phyloP scores from a whole-genome alignment of 1,140 invertebrate species.

The Ridgeia piscesae region DNA sequence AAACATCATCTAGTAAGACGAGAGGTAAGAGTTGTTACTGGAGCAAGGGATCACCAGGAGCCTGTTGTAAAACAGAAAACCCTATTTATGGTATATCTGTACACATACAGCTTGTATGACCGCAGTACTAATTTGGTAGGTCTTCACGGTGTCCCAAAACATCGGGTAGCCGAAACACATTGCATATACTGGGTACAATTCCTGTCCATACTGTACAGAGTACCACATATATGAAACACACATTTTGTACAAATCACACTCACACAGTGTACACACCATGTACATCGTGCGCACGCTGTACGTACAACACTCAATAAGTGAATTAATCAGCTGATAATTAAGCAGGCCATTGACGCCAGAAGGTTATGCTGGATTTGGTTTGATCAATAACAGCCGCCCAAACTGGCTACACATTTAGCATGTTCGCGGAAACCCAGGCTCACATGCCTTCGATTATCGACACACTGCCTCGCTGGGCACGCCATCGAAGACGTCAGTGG shows the following conservation, averaged over 20 bases:
- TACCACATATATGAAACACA: neutral
- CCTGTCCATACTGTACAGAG: too few relatives aligned
- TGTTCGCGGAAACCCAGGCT: neutral
- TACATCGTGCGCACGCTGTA: neutral
- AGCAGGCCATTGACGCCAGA: neutral
- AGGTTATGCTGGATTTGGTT: neutral
- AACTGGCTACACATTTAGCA: neutral
- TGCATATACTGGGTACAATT: too few relatives aligned
- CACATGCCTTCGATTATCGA: neutral
- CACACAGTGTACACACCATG: neutral
- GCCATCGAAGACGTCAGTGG: neutral
- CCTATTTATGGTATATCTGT: too few relatives aligned
- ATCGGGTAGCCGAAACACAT: neutral
- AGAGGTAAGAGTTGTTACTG: too few relatives aligned
- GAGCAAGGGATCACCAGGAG: too few relatives aligned
- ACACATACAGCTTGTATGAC: too few relatives aligned
- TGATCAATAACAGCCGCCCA: neutral
- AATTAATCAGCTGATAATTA: slow-evolving; percentile 6
- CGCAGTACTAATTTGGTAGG: too few relatives aligned
- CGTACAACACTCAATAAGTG: neutral
- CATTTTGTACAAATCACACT: neutral
- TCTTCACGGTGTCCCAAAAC: too few relatives aligned
- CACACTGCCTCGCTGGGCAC: neutral
- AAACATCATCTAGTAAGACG: too few relatives aligned
- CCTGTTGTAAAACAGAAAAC: too few relatives aligned